Conservation (phyloP, 2,888 invertebrate genomes). For the Meghimatium bilineatum region DNA sequence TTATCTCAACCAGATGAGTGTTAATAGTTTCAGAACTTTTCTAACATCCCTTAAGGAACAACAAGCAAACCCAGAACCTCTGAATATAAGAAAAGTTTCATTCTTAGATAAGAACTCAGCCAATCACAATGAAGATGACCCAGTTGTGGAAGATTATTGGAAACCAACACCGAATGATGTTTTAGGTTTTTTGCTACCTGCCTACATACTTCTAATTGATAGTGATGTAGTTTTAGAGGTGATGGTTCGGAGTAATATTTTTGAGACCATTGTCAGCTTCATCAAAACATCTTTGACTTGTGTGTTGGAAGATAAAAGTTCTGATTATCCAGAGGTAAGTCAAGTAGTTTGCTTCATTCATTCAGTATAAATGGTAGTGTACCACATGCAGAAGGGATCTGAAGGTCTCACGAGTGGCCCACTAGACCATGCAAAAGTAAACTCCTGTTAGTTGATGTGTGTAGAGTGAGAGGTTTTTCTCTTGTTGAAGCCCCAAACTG, state of each 20-base stretch:
- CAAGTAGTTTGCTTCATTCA: neutral
- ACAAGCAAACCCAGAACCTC: neutral
- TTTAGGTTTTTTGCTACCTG: slow-evolving; percentile 34
- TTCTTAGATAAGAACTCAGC: neutral
- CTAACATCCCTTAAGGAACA: neutral
- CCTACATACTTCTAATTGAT: slow-evolving; percentile 28
- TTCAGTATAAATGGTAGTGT: too few relatives aligned
- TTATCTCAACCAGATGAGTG: slow-evolving; percentile 5
- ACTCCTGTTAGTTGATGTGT: too few relatives aligned
- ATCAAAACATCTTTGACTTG: slow-evolving; percentile 27
- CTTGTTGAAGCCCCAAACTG: too few relatives aligned
- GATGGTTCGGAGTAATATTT: slow-evolving; percentile 17
- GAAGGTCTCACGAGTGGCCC: too few relatives aligned
- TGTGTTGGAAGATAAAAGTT: slow-evolving; percentile 21
- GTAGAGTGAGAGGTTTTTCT: too few relatives aligned
- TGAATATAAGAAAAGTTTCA: slow-evolving; percentile 26
- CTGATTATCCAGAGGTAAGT: slow-evolving; percentile 38
- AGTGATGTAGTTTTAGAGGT: slow-evolving; percentile 9
- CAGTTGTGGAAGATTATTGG: slow-evolving; percentile 5
- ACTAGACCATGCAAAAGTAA: too few relatives aligned
- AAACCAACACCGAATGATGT: slow-evolving; percentile 38
- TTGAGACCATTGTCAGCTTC: slow-evolving; percentile 33
- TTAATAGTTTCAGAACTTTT: slow-evolving; percentile 22
- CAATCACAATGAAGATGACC: neutral
- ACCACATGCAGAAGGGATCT: too few relatives aligned